Evolutionary conservation across 2,113 vertebrate species (phyloP), one percentile per base, ranked within the genome.

Genomic region (Choloepus hoffmanni): DNA sequence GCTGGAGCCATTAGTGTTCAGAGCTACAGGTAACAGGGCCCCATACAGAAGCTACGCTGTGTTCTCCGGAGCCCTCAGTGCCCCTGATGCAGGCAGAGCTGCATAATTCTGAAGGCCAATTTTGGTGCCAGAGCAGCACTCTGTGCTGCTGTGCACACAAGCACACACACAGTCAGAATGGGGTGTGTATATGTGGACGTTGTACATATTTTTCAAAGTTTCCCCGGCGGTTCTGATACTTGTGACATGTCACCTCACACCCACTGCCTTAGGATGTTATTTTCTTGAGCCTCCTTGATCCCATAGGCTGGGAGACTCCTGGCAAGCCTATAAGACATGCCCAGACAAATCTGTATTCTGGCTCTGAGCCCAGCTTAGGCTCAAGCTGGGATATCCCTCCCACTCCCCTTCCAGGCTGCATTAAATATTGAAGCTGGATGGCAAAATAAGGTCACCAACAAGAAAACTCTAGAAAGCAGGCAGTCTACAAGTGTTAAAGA

Each of bases 381-480:
- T 96, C 53, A 76, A 45, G 60, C 89, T 60, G 26, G 90, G 93
- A 91, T 63, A 89, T 55, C 93, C 74, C 92, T 93, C 74, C 85
- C 63, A 45, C 53, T 72, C 70, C 50, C 68, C 55, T 94, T 96
- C 58, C 45, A 58, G 16, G 78, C 89, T 77, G 84, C 62, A 60
- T 89, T 89, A 85, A 86, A 36, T 89, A 62, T n/a, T 85, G 77
- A 96, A 95, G 60, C 62, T 92, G 79, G 74, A 91, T 89, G 79
- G 91, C 95, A 96, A 81, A 97, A 74, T 83, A 90, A 89, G 90
- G 97, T 89, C 76, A 60, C 63, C 40, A 40, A 81, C 24, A 95
- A 96, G 93, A 83, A 92, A 95, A 95, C 48, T 91, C 86, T 90
- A 85, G 79, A 92, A 95, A 89, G 93, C 91, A 91, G 89, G 89